A percentile compares a stretch with the other conserved stretches of the same genome.
Evolutionary conservation across 2,113 vertebrate genomes (phyloP).

Genomic region (Thalassoma bifasciatum): DNA sequence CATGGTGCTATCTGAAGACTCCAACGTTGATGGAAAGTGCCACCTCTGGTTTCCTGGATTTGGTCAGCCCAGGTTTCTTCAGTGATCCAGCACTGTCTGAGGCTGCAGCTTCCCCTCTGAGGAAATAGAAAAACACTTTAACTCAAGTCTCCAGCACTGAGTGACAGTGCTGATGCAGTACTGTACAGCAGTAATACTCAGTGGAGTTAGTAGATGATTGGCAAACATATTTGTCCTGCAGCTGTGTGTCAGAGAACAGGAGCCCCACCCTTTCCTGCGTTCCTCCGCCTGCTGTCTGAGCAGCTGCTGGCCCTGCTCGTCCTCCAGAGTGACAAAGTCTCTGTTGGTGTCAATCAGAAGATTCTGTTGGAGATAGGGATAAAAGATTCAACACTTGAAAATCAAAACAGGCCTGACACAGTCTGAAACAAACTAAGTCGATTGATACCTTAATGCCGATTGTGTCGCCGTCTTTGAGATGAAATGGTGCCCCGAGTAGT

Average conservation of each 20-base stretch:
- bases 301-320: conserved; percentile 85
- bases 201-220: neutral
- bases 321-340: conserved; percentile 86
- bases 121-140: neutral
- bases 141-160: neutral
- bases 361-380: conserved; percentile 81
- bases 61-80: conserved; percentile 62
- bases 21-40: conserved; percentile 84
- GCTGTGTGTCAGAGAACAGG: conserved; percentile 6
- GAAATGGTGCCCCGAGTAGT: conserved; percentile 87
- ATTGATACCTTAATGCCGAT: conserved; percentile 89
- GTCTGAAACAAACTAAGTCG: neutral
- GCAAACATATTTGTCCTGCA: neutral
- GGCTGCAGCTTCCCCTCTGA: conserved; percentile 59
- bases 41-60: conserved; percentile 83
- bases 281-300: conserved; percentile 80
- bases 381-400: conserved; percentile 1
- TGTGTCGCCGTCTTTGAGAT: conserved; percentile 91
- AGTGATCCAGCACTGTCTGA: conserved; percentile 42
- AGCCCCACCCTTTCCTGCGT: conserved; percentile 82
- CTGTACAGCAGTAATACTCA: neutral
- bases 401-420: neutral
- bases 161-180: neutral
- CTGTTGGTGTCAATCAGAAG: conserved; percentile 86
- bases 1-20: conserved; percentile 78